Percentiles rank a stretch among this genome's conserved stretches.
These are phyloP conservation scores for Alethe castanea DNA, from an alignment of 2,113 vertebrate species.

Conservation along the genomic window DNA sequence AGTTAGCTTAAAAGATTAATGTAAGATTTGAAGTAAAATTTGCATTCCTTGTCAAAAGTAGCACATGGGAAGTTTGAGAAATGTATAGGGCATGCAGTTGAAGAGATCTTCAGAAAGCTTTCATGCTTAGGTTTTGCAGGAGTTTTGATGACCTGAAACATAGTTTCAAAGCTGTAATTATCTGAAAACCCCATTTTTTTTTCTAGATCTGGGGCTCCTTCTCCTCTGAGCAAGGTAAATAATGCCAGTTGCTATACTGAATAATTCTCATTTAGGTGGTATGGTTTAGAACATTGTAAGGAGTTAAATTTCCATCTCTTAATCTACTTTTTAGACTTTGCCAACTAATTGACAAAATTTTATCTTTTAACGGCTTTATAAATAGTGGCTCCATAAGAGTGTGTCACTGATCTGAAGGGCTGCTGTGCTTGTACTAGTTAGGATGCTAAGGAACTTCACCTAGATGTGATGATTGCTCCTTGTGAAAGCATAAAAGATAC, in stretches of 20 bases:
- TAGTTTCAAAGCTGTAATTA: not conserved
- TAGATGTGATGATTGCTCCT: not conserved
- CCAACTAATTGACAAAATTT: not conserved
- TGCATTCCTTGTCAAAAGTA: not conserved
- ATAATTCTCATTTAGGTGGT: not conserved
- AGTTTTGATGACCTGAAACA: not conserved
- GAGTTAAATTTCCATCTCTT: not conserved
- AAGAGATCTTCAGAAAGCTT: not conserved
- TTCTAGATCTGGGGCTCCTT: constrained; percentile 80
- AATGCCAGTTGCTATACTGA: not conserved
- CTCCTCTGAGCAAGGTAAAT: constrained; percentile 82
- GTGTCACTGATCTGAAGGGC: not conserved
- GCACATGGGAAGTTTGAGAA: not conserved
- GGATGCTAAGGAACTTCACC: not conserved
- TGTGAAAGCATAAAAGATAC: not conserved
- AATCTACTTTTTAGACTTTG: not conserved
- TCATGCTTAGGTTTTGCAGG: not conserved
- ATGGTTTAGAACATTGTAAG: not conserved
- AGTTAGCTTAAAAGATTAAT: not conserved
- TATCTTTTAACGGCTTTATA: not conserved
- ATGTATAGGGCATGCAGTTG: not conserved
- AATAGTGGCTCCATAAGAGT: not conserved
- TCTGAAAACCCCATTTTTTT: not conserved
- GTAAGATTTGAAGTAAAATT: not conserved
- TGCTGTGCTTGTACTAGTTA: not conserved